These are phyloP conservation scores for Gallirallus australis DNA, from an alignment of 2,797 vertebrate genomes.

Conservation along the genomic window DNA sequence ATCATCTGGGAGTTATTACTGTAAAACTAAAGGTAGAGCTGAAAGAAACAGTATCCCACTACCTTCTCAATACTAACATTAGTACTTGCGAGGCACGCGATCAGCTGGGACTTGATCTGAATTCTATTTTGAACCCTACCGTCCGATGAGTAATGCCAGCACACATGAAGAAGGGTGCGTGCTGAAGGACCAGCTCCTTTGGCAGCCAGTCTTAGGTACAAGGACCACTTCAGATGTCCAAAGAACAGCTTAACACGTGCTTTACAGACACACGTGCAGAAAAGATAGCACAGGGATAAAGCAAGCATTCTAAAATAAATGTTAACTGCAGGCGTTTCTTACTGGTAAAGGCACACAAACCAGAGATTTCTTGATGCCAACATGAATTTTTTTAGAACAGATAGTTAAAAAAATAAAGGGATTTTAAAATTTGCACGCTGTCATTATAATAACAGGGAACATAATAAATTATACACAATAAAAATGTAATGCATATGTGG, in stretches of 20 bases:
- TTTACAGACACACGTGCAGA: neutral
- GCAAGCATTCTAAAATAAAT: neutral
- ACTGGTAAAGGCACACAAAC: neutral
- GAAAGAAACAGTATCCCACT: neutral
- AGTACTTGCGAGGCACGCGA: neutral
- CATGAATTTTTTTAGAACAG: neutral
- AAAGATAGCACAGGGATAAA: neutral
- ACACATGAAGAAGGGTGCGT: fast-evolving
- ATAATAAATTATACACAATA: neutral
- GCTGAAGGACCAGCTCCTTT: neutral
- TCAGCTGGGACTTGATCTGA: neutral
- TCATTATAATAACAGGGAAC: neutral
- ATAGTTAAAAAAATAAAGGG: neutral
- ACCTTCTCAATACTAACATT: neutral
- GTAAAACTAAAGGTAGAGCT: neutral
- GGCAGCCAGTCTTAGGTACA: neutral
- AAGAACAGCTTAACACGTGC: neutral
- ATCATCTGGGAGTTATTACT: neutral
- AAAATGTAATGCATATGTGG: neutral
- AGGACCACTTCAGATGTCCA: neutral
- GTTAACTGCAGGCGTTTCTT: neutral
- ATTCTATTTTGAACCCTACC: neutral
- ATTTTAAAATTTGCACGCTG: neutral
- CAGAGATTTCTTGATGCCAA: neutral
- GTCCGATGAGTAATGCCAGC: neutral